These are phyloP conservation scores for Amiota mariae DNA, from an alignment of 2,888 invertebrate genomes.

Conservation along the genomic window DNA sequence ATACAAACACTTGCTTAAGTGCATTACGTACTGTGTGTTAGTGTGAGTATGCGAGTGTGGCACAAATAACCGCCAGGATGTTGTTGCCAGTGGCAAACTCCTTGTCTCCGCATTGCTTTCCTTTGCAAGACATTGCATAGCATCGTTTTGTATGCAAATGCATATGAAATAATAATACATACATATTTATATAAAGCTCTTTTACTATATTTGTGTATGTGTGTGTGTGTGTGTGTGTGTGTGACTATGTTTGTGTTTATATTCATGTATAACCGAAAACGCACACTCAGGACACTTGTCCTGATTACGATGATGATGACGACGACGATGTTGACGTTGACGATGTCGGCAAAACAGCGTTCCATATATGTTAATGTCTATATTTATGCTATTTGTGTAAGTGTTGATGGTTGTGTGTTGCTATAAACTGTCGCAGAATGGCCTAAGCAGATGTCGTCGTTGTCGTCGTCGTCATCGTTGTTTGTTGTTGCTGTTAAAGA, in stretches of 20 bases:
- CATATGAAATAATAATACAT: slow-evolving; percentile 58
- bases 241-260: slow-evolving; percentile 25
- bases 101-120: neutral
- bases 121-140: neutral
- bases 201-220: neutral
- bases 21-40: neutral
- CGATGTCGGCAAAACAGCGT: slow-evolving; percentile 29
- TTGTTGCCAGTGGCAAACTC: neutral
- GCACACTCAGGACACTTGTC: slow-evolving; percentile 62
- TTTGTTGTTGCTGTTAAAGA: neutral
- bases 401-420: slow-evolving; percentile 24
- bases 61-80: slow-evolving; percentile 19
- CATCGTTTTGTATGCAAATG: slow-evolving; percentile 40
- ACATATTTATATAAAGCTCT: no score
- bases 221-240: slow-evolving; percentile 30
- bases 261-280: neutral
- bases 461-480: neutral
- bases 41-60: neutral
- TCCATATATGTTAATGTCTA: slow-evolving; percentile 13
- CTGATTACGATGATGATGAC: slow-evolving; percentile 55
- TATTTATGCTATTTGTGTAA: no score
- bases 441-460: neutral
- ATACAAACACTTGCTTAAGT: slow-evolving; percentile 10
- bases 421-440: slow-evolving; percentile 41
- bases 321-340: neutral